Conservation (phyloP, 2,888 invertebrate genomes). For the Agriotes lineatus region DNA sequence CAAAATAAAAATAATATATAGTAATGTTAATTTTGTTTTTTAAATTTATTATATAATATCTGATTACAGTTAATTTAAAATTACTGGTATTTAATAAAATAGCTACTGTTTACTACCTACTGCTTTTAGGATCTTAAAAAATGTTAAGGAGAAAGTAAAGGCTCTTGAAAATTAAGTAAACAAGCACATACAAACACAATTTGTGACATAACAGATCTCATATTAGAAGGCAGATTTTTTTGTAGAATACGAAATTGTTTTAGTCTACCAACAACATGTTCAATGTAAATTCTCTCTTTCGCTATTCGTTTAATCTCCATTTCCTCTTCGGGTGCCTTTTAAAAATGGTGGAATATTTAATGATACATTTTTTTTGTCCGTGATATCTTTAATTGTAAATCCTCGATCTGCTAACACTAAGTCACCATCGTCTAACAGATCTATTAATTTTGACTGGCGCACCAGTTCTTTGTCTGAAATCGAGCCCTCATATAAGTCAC, state of each 20-base stretch:
- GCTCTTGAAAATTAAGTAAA: neutral
- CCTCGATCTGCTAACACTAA: neutral
- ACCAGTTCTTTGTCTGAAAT: slow-evolving; percentile 2
- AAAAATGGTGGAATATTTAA: too few species aligned
- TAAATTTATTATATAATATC: neutral
- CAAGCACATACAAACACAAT: neutral
- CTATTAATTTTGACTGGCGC: neutral
- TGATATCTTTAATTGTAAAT: neutral
- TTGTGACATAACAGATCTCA: too few species aligned
- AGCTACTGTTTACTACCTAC: neutral
- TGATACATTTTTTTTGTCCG: too few species aligned
- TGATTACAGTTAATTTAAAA: neutral
- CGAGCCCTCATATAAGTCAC: neutral
- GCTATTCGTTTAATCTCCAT: neutral
- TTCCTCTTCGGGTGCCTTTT: slow-evolving; percentile 24
- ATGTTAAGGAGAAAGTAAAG: neutral
- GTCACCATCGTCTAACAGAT: slow-evolving; percentile 6
- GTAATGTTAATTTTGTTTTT: neutral
- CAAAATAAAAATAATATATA: too few species aligned
- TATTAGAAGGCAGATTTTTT: neutral
- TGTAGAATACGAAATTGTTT: neutral
- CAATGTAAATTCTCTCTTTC: neutral
- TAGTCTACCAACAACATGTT: neutral
- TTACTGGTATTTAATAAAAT: neutral
- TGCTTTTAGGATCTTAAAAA: neutral